Evolutionary conservation across 2,797 vertebrate species (phyloP), one percentile per base, ranked within the genome.

Genomic region (Oryzias sinensis): DNA sequence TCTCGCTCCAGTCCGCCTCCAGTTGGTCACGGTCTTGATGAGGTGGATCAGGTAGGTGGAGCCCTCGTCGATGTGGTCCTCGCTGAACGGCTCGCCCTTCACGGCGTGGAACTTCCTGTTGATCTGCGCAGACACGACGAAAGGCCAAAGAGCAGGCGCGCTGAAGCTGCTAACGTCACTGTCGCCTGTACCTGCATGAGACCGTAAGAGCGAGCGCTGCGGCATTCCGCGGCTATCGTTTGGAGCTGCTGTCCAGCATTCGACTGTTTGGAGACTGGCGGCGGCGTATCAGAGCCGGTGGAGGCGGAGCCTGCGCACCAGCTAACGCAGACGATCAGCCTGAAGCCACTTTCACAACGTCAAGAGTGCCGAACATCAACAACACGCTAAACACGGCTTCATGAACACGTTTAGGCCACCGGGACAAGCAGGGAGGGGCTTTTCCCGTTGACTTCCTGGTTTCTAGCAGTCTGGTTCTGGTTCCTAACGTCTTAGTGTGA

Each of bases 181-280:
- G n/a, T n/a, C n/a, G n/a, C n/a, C n/a, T n/a, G n/a, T n/a, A n/a
- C 73, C 69, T 72, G 74, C 69, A 76, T 69, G 33, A 76, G 69
- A 1, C 74, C 69, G 1, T 17, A 76, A 58, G 53, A 43, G 51
- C 40, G 5, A 0, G 0, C 0, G 65, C 62, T 50, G 0, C 0
- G 0, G 0, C 5, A 1, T 0, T 6, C 65, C 74, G 5, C 0
- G 72, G 29, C 74, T 69, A 0, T 2, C 2, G 0, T 1, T 2
- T n/a, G n/a, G 33, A 76, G 68, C 0, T 0, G 0, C 2, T 0
- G 5, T 41, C 74, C 69, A 2, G 51, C 65, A 14, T 1, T 14
- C 14, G 68, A 68, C 55, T 76, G 74, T 33, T 53, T 59, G 43
- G 69, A 76, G 58, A 76, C 69, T 72, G 54, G 22, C 69, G 0